A percentile compares a stretch with the other conserved stretches of the same genome.
Evolutionary conservation across 2,797 vertebrate species (phyloP).

Genomic region (Poecilia velifera): DNA sequence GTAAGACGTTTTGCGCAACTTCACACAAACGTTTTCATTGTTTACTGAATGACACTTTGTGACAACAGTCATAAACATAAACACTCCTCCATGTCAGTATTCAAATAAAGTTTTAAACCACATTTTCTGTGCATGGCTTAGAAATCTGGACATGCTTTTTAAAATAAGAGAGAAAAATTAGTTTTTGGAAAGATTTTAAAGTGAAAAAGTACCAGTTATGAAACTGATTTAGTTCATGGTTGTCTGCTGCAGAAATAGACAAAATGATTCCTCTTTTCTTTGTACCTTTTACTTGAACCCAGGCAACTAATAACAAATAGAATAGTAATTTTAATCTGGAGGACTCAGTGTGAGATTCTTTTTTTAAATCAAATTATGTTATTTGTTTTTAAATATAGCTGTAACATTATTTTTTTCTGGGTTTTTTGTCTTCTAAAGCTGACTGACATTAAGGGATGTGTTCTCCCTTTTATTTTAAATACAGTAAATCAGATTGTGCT

Average conservation of each 20-base stretch:
- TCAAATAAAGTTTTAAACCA: no score
- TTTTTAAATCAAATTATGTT: conserved; percentile 28
- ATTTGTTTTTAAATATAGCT: conserved; percentile 9
- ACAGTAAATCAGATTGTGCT: neutral
- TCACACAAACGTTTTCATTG: no score
- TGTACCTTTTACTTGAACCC: neutral
- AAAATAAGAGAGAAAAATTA: neutral
- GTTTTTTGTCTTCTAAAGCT: conserved; percentile 34
- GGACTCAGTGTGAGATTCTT: conserved; percentile 34
- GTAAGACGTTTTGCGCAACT: no score
- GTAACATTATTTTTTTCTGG: conserved; percentile 23
- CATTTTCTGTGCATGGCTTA: neutral
- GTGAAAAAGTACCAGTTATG: neutral
- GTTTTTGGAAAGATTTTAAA: neutral
- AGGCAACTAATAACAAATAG: no score
- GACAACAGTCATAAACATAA: no score
- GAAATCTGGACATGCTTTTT: neutral
- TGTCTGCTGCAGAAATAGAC: neutral
- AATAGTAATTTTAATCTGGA: neutral
- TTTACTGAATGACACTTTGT: no score
- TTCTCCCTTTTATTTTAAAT: neutral
- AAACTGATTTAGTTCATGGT: neutral
- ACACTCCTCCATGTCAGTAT: no score
- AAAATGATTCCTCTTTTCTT: neutral
- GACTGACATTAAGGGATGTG: neutral